Evolutionary conservation across 2,797 vertebrate species (phyloP), one percentile per base, ranked within the genome.

Genomic region (Rhinichthys osculus): DNA sequence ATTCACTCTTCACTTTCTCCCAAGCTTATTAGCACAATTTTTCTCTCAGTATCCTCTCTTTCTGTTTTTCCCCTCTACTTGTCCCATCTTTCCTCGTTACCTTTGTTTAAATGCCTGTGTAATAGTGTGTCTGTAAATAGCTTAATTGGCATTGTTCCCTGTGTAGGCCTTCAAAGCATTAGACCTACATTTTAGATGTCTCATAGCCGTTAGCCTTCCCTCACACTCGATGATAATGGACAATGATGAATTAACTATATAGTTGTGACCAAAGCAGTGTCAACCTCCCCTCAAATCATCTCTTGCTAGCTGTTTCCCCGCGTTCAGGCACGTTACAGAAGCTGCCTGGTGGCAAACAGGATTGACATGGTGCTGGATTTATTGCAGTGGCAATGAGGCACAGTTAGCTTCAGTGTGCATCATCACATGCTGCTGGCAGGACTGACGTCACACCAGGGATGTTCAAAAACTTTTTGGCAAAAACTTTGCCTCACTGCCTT

Each of bases 61-160:
- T 47, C 54, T 27, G 4, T 35, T 64, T 64, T 42, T 14, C 2
- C 50, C 13, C 33, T 62, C 38, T 62, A 78, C 76, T 27, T 52
- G 64, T 66, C n/a, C 57, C n/a, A 35, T 71, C 44, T 42, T 30
- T 73, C n/a, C 21, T 73, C 9, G 3, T 47, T 33, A 30, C 6
- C 27, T 52, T 44, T 76, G 10, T 83, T 44, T 71, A 17, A 50
- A 66, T 66, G n/a, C 59, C 50, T 71, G 82, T 81, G 77, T 83
- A 91, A 90, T 91, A 87, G 91, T 91, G 91, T 70, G 82, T 76
- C 30, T 71, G 64, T 85, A 90, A 90, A 90, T 88, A 47, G 92
- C 90, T 93, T 94, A 90, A 91, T 88, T 89, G 89, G 76, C 78
- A 5, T 73, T 78, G 59, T 87, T 93, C 90, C 90, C 89, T 69